Percentiles rank a stretch among this genome's conserved stretches.
Evolutionary conservation across 2,113 vertebrate genomes (phyloP).

Genomic region (Propithecus coquereli): DNA sequence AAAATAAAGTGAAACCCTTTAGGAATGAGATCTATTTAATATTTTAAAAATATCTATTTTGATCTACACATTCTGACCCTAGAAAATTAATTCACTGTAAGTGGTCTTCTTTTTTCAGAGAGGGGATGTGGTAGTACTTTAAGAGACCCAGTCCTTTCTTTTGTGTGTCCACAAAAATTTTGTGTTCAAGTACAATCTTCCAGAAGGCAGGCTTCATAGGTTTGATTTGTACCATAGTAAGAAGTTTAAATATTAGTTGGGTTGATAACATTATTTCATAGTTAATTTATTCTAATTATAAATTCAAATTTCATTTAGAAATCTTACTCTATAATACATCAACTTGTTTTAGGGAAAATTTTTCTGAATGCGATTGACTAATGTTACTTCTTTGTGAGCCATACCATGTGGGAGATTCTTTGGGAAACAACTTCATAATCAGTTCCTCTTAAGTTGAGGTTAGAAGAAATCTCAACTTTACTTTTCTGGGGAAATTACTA

Average conservation of each 20-base stretch:
- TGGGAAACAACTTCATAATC: slow-evolving; percentile 10
- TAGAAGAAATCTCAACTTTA: slow-evolving; percentile 9
- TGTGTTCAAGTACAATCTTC: neutral
- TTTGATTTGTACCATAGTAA: neutral
- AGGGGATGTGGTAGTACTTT: neutral
- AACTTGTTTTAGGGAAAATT: neutral
- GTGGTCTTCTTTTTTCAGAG: neutral
- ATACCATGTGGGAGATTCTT: neutral
- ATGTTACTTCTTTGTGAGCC: neutral
- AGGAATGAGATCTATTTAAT: neutral
- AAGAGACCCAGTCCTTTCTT: neutral
- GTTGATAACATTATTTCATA: neutral
- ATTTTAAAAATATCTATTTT: neutral
- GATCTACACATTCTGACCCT: neutral
- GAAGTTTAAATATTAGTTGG: neutral
- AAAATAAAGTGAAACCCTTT: neutral
- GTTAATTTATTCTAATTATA: neutral
- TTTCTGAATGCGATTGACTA: slow-evolving; percentile 45
- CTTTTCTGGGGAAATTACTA: slow-evolving; percentile 26
- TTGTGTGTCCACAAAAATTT: neutral
- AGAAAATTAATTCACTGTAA: neutral
- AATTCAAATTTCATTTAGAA: slow-evolving; percentile 49
- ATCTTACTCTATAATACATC: neutral
- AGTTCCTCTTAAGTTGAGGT: slow-evolving; percentile 34
- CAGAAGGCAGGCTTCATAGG: neutral